phyloP scores from a whole-genome alignment of 1,140 invertebrate genomes.

The Trachelipus rathkii region DNA sequence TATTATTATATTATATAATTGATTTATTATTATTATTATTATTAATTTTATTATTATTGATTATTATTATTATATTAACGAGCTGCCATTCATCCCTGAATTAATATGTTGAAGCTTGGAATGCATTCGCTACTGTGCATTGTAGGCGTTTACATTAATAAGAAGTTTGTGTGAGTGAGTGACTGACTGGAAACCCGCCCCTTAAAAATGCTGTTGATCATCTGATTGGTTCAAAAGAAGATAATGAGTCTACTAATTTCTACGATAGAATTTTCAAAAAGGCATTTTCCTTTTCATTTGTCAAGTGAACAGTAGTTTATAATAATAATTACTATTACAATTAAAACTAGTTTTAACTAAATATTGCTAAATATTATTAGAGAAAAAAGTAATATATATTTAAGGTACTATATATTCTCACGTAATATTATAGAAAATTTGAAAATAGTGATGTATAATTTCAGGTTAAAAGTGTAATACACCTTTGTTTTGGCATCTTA shows the following conservation, averaged over 20 bases:
- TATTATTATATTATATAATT: no score
- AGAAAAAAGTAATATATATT: neutral
- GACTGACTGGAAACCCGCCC: neutral
- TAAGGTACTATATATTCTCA: no score
- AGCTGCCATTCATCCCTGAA: no score
- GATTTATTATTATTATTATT: no score
- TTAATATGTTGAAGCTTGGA: no score
- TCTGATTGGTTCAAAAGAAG: neutral
- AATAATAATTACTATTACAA: neutral
- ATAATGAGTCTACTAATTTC: neutral
- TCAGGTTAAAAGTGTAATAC: neutral
- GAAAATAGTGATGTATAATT: neutral
- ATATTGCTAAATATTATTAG: neutral
- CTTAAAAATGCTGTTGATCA: neutral
- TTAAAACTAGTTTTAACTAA: neutral
- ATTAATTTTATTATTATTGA: no score
- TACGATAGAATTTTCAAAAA: neutral
- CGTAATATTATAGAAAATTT: no score
- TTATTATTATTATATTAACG: no score
- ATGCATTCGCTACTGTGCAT: no score
- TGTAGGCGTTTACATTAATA: neutral
- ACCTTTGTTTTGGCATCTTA: conserved; percentile 1
- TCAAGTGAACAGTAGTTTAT: neutral
- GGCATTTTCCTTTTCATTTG: neutral
- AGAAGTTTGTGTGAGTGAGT: neutral